phyloP scores from a whole-genome alignment of 2,888 invertebrate genomes.

The Harpagoxenus sublaevis region DNA sequence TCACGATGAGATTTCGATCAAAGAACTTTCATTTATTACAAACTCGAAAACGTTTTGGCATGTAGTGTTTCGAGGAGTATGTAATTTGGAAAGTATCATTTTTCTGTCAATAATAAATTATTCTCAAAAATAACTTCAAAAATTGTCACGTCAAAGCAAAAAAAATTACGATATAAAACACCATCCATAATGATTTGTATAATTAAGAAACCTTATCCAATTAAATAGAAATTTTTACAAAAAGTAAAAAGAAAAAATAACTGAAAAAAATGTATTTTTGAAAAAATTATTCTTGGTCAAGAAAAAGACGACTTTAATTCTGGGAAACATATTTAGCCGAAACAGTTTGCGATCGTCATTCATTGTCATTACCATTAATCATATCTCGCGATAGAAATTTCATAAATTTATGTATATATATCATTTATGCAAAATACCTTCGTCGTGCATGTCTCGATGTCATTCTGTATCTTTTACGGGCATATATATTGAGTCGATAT shows the following conservation, averaged over 20 bases:
- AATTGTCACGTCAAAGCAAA: not conserved
- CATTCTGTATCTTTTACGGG: slow-evolving; percentile 59
- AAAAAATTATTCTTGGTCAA: not conserved
- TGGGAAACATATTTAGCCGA: not conserved
- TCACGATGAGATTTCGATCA: slow-evolving; percentile 14
- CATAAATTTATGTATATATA: slow-evolving; percentile 52
- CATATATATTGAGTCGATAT: slow-evolving; percentile 31
- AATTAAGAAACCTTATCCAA: not conserved
- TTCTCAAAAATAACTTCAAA: slow-evolving; percentile 15
- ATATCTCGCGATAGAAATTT: slow-evolving; percentile 6
- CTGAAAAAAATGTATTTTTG: not conserved
- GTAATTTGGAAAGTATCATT: not conserved
- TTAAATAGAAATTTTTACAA: slow-evolving; percentile 3
- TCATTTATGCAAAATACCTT: slow-evolving; percentile 53
- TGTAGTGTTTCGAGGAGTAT: not conserved
- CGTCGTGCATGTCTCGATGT: slow-evolving; percentile 74
- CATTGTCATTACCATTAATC: slow-evolving; percentile 1
- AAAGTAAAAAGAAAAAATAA: not conserved
- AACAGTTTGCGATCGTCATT: slow-evolving; percentile 36
- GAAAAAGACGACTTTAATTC: not conserved
- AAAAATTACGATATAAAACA: not conserved
- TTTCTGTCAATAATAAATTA: not conserved
- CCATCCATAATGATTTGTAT: not conserved
- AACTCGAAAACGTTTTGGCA: slow-evolving; percentile 26
- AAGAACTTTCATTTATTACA: slow-evolving; percentile 8